Base-by-base conservation (phyloP, 2,113 vertebrate species). In the Engystomops pustulosus region DNA sequence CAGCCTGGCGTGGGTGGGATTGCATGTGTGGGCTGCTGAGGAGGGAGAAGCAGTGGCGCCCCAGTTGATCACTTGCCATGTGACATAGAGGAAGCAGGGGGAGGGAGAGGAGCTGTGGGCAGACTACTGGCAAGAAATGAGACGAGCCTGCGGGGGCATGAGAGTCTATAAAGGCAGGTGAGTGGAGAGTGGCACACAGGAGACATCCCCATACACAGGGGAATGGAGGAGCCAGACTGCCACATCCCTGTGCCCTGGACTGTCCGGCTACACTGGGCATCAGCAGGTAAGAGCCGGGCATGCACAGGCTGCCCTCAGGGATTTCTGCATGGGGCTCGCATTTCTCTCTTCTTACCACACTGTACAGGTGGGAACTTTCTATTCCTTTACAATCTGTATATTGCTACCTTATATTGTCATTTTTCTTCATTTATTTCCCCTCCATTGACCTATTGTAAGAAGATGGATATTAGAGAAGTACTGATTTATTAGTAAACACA, bases 121-220 rank as follows among this genome's bases (percentile, higher is more conserved):
- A 78, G 72, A 84, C 58, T 83, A 36, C 70, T 83, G 81, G 55
- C 71, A 83, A 72, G 68, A 23, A 72, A 49, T n/a, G 41, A 83
- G 81, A 74, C 58, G 45, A 84, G 82, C 51, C 20, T 84, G 82
- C 72, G 82, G 82, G 82, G 82, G 82, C 72, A 82, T n/a, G 38
- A 41, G 76, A 84, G 82, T 84, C 72, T 84, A 78, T 77, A 84
- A 78, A 84, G 58, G 60, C 82, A 84, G 82, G 82, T 84, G 82
- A 69, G 72, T 75, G 53, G 49, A 60, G 82, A 69, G 72, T 75
- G 53, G 49, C 79, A 83, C 34, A 83, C 25, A 49, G 58, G 44
- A 53, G 53, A 53, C 27, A n/a, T n/a, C n/a, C n/a, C n/a, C n/a
- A n/a, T n/a, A n/a, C n/a, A n/a, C n/a, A n/a, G n/a, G n/a, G n/a